These are phyloP conservation scores for Charaxes varanes DNA, from an alignment of 1,140 invertebrate species.

Conservation along the genomic window DNA sequence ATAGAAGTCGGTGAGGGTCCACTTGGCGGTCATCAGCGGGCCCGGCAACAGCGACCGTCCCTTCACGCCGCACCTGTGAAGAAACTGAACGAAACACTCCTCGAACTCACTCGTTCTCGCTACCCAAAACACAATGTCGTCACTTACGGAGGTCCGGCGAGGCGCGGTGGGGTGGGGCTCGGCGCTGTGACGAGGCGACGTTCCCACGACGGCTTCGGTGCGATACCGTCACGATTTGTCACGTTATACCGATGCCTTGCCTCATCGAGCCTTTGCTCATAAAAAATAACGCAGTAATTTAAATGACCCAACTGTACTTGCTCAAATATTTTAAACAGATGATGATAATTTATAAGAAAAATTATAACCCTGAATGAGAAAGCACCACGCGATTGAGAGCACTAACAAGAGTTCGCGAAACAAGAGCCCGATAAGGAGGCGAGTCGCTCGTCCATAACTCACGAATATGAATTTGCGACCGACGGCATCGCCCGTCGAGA, in stretches of 20 bases:
- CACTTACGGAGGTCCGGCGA: conserved; percentile 3
- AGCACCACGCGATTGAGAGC: too few species aligned
- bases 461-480: conserved; percentile 30
- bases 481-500: conserved; percentile 10
- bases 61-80: not conserved
- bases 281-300: too few species aligned
- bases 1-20: too few species aligned
- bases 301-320: too few species aligned
- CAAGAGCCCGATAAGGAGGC: conserved; percentile 14
- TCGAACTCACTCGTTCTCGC: not conserved
- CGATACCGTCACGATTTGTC: conserved; percentile 16
- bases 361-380: too few species aligned
- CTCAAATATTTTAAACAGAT: too few species aligned
- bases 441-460: conserved; percentile 33
- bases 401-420: not conserved
- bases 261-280: not conserved
- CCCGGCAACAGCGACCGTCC: too few species aligned
- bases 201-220: not conserved
- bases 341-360: too few species aligned
- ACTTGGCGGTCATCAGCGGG: too few species aligned
- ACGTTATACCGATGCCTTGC: conserved; percentile 3
- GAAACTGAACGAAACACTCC: not conserved
- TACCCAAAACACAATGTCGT: conserved; percentile 1
- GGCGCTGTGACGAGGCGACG: conserved; percentile 4
- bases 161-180: not conserved